Base-by-base conservation (phyloP, 2,113 vertebrate genomes). In the Tachycineta bicolor region DNA sequence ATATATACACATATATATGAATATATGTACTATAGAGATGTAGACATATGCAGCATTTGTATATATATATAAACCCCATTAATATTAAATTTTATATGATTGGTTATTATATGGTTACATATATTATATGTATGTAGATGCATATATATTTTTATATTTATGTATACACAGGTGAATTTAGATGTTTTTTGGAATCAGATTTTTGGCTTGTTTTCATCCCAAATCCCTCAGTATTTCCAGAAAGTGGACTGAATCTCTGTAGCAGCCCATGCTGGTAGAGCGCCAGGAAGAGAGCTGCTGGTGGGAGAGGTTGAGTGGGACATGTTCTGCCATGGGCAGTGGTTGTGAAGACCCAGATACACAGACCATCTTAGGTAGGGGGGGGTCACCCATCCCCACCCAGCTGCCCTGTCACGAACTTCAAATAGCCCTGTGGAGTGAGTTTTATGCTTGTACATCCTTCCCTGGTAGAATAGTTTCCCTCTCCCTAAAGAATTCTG, bases 281-380 rank as follows among this genome's bases (percentile, higher is more conserved):
- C 16, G 10, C 25, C 68, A 18, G 50, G 52, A 84, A 41, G 0
- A 2, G 25, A 82, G 16, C 2, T 25, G 53, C 52, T 0, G 1
- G 4, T 11, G 37, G 65, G 24, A 70, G 39, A 37, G 17, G 9
- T 16, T 3, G 15, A 28, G 33, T 2, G 0, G 25, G 34, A 53
- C 3, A 2, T 0, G 1, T 6, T 76, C 33, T 29, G 5, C 63
- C 1, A 0, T 1, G 18, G 29, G 60, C 52, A 87, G 44, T 13
- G 7, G 15, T 26, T 65, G 58, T 39, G 46, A 92, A 43, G 55
- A 59, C 28, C n/a, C 31, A 52, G n/a, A 31, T 8, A 7, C 5
- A 21, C 23, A 11, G 9, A 37, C 9, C 2, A 1, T 28, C 33
- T 84, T 24, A 16, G 21, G 13, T 1, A 37, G 37, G 0, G 14